These are phyloP conservation scores for Anneissia japonica DNA, from an alignment of 35 echinoderm and acorn worm species.

Conservation along the genomic window DNA sequence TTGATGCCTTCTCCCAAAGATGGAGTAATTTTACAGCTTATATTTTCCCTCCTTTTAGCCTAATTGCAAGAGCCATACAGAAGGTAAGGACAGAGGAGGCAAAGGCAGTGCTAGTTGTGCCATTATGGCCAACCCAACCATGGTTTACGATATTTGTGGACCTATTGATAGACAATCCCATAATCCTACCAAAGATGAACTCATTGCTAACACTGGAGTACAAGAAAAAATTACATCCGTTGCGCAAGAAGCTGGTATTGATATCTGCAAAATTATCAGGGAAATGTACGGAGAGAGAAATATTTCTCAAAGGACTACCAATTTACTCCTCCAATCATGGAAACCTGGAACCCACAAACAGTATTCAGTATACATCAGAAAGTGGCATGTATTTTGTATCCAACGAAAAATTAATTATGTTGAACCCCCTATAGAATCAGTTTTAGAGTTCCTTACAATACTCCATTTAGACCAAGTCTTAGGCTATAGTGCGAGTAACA, in stretches of 20 bases:
- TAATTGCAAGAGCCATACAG: conserved; percentile 10
- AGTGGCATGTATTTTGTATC: conserved; percentile 20
- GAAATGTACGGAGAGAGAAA: neutral
- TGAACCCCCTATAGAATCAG: neutral
- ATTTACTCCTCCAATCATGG: neutral
- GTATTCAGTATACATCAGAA: conserved; percentile 9
- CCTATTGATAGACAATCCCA: neutral
- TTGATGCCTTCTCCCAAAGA: conserved; percentile 20
- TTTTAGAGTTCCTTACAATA: conserved; percentile 2
- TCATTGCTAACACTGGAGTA: neutral
- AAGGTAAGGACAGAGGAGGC: conserved; percentile 12
- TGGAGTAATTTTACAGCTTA: conserved; percentile 8
- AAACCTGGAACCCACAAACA: neutral
- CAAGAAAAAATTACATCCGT: too few relatives aligned
- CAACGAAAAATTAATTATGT: conserved; percentile 6
- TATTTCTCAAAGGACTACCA: neutral
- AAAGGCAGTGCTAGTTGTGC: neutral
- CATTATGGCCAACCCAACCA: conserved; percentile 22
- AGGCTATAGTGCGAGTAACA: conserved; percentile 22
- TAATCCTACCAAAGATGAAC: neutral
- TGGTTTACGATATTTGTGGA: neutral
- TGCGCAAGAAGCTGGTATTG: neutral
- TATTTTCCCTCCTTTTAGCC: conserved; percentile 26
- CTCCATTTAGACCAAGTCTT: neutral
- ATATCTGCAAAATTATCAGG: conserved; percentile 39